Evolutionary conservation across 2,888 invertebrate genomes (phyloP), one percentile per base, ranked within the genome.

Genomic region (Beris chalybata): DNA sequence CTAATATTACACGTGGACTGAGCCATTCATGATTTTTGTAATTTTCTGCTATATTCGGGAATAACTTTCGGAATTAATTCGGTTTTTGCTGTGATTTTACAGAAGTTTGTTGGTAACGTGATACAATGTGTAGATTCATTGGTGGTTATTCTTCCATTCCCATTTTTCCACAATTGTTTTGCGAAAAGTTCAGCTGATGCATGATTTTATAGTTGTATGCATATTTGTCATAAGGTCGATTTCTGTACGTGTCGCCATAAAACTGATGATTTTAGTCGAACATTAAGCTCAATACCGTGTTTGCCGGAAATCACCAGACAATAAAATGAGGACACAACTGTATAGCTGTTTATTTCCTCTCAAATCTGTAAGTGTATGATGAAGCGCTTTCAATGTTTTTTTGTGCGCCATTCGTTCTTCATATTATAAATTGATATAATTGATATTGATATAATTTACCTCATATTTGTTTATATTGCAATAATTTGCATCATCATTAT

Each of bases 221-320:
- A 70, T 67, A 38, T 69, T 70, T 12, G 61, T 56, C 22, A 64
- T 11, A 69, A 43, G 7, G 22, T 55, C 4, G 66, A 22, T 67
- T 59, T 70, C 38, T 63, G 31, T 11, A 67, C 68, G 65, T 61
- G 53, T 15, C 58, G 52, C 70, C 66, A 67, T 50, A 70, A 64
- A 53, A 71, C 72, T 4, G 65, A 48, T n/a, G n/a, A n/a, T n/a
- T n/a, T n/a, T n/a, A n/a, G n/a, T n/a, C n/a, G n/a, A n/a, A n/a
- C n/a, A n/a, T n/a, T n/a, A n/a, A n/a, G n/a, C n/a, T n/a, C n/a
- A n/a, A n/a, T n/a, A n/a, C n/a, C 11, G 73, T 73, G 71, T 75
- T 70, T 75, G 72, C 9, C 72, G 66, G 64, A 74, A 74, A n/a
- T n/a, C n/a, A n/a, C n/a, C n/a, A n/a, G n/a, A n/a, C 71, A 73